Conservation (phyloP, 2,888 invertebrate species). For the Acanthacorydalis orientalis region DNA sequence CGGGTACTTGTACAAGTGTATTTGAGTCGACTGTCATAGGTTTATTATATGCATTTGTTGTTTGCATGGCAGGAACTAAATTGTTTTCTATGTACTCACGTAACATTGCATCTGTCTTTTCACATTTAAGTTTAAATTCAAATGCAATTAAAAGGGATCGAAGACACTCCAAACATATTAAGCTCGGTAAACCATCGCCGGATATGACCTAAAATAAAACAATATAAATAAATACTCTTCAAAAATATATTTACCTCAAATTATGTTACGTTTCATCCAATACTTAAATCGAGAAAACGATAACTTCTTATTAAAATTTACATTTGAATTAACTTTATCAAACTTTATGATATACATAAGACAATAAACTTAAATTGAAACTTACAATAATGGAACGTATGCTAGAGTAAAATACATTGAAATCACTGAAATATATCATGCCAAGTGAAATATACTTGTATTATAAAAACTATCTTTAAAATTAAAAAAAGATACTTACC, state of each 20-base stretch:
- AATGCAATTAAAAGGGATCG: conserved; percentile 22
- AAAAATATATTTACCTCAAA: background rate
- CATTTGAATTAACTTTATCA: no score
- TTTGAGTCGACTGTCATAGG: conserved; percentile 4
- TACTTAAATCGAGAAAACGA: no score
- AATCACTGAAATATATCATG: background rate
- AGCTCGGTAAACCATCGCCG: conserved; percentile 23
- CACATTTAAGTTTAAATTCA: conserved; percentile 24
- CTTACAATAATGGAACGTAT: background rate
- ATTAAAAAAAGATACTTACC: conserved; percentile 14
- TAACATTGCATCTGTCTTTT: conserved; percentile 22
- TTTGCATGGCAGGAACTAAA: conserved; percentile 2
- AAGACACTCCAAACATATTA: conserved; percentile 22
- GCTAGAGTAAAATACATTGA: background rate
- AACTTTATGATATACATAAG: no score
- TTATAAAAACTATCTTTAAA: background rate
- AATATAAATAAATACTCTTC: background rate
- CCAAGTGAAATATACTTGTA: conserved; percentile 1
- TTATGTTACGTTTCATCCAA: background rate
- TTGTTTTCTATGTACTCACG: conserved; percentile 15
- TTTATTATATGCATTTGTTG: background rate
- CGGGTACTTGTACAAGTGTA: background rate
- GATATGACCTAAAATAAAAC: conserved; percentile 16
- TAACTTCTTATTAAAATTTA: no score
- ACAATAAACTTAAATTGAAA: background rate